A percentile compares a stretch with the other conserved stretches of the same genome.
These are phyloP conservation scores for Coenonympha glycerion DNA, from an alignment of 2,888 invertebrate species.

Conservation along the genomic window DNA sequence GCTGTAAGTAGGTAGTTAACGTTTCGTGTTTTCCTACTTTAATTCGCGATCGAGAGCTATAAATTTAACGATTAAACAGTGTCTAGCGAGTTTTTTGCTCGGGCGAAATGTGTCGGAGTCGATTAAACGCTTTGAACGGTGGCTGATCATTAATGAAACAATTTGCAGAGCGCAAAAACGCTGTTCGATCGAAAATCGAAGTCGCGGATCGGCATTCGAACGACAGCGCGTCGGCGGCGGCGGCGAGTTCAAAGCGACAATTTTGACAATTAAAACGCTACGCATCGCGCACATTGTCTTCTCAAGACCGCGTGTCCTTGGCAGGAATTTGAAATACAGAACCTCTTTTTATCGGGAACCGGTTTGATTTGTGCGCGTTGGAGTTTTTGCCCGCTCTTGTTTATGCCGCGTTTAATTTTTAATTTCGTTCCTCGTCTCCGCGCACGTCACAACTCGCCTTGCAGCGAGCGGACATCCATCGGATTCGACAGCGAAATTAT, in stretches of 20 bases:
- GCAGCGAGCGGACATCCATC: background rate
- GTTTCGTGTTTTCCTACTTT: constrained; percentile 7
- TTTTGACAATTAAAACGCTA: constrained; percentile 73
- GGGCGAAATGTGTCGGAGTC: constrained; percentile 18
- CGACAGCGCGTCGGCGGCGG: constrained; percentile 32
- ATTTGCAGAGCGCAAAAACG: constrained; percentile 30
- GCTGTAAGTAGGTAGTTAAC: constrained; percentile 8
- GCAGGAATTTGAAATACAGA: constrained; percentile 59
- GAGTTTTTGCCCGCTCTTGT: constrained; percentile 32
- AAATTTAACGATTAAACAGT: constrained; percentile 18
- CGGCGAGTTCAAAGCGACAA: constrained; percentile 63
- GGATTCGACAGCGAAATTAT: background rate
- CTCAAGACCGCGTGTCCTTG: constrained; percentile 60
- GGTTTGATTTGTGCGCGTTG: constrained; percentile 53
- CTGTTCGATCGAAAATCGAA: constrained; percentile 44
- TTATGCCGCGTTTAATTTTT: constrained; percentile 40
- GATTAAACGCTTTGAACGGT: constrained; percentile 21
- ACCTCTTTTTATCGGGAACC: constrained; percentile 46
- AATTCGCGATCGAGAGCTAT: constrained; percentile 17
- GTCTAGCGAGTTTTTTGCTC: constrained; percentile 9
- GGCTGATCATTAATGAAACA: constrained; percentile 28
- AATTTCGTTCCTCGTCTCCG: constrained; percentile 25
- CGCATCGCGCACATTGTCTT: constrained; percentile 59
- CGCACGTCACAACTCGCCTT: constrained; percentile 1
- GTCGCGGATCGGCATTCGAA: constrained; percentile 37